These are phyloP conservation scores for Ypsolopha scabrella DNA, from an alignment of 2,888 invertebrate genomes.

Conservation along the genomic window DNA sequence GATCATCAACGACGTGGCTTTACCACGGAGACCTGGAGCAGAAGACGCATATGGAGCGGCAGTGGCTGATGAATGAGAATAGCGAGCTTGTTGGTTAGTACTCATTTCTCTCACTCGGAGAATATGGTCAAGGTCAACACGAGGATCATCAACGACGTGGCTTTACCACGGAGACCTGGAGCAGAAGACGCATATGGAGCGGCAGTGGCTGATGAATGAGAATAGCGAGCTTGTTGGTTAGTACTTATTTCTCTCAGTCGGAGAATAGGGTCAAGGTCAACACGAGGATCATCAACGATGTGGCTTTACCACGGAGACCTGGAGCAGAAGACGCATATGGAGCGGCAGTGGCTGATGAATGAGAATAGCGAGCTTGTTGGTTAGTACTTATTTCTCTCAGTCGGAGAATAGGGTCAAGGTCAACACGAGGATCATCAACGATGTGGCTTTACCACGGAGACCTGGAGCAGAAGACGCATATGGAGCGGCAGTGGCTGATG, in stretches of 20 bases:
- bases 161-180: constrained; percentile 95
- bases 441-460: constrained; percentile 97
- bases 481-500: constrained; percentile 90
- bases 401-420: constrained; percentile 82
- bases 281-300: constrained; percentile 93
- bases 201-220: constrained; percentile 84
- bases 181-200: constrained; percentile 97
- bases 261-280: constrained; percentile 84
- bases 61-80: constrained; percentile 84
- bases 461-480: constrained; percentile 91
- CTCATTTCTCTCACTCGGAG: constrained; percentile 3
- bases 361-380: constrained; percentile 83
- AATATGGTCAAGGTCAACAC: constrained; percentile 90
- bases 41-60: constrained; percentile 96
- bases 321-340: constrained; percentile 96
- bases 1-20: constrained; percentile 93
- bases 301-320: constrained; percentile 96
- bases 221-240: constrained; percentile 80
- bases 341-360: constrained; percentile 85
- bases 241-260: constrained; percentile 19
- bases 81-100: constrained; percentile 78
- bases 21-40: constrained; percentile 96
- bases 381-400: constrained; percentile 34
- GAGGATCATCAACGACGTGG: constrained; percentile 93
- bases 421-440: constrained; percentile 93